Evolutionary conservation across 2,888 invertebrate genomes (phyloP).

Genomic region (Cremastinae sp.): DNA sequence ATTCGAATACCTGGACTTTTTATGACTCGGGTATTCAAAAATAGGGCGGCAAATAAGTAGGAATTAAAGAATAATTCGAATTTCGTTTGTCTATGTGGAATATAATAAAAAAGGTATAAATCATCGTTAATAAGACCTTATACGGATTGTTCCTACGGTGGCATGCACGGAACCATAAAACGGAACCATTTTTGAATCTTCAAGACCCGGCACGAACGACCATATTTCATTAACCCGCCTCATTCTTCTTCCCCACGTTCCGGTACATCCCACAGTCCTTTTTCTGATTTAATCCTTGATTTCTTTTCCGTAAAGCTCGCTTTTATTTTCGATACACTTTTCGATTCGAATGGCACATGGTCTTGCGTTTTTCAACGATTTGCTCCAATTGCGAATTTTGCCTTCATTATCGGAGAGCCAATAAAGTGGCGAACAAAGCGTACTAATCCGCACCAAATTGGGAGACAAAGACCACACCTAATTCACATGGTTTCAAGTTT

Average conservation of each 20-base stretch:
- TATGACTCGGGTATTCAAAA: too few species aligned
- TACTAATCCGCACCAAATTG: too few species aligned
- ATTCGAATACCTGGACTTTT: too few species aligned
- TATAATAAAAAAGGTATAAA: slow-evolving; percentile 7
- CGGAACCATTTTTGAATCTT: slow-evolving; percentile 35
- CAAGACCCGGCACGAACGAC: slow-evolving; percentile 44
- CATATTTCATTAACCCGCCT: slow-evolving; percentile 37
- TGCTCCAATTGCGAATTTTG: too few species aligned
- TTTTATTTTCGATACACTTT: neutral
- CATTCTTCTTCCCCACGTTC: neutral
- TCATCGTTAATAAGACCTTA: slow-evolving; percentile 29
- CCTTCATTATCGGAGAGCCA: too few species aligned
- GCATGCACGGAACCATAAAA: slow-evolving; percentile 46
- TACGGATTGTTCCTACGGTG: slow-evolving; percentile 7
- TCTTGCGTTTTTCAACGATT: too few species aligned
- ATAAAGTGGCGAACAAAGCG: too few species aligned
- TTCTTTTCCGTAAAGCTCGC: neutral
- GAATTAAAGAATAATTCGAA: neutral
- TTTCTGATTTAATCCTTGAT: slow-evolving; percentile 39
- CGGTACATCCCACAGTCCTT: neutral
- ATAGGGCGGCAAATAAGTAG: neutral
- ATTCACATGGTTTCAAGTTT: too few species aligned
- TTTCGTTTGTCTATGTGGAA: neutral
- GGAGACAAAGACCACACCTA: too few species aligned
- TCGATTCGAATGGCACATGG: too few species aligned